Conservation (phyloP, 2,113 vertebrate genomes). For the Mobula birostris region DNA sequence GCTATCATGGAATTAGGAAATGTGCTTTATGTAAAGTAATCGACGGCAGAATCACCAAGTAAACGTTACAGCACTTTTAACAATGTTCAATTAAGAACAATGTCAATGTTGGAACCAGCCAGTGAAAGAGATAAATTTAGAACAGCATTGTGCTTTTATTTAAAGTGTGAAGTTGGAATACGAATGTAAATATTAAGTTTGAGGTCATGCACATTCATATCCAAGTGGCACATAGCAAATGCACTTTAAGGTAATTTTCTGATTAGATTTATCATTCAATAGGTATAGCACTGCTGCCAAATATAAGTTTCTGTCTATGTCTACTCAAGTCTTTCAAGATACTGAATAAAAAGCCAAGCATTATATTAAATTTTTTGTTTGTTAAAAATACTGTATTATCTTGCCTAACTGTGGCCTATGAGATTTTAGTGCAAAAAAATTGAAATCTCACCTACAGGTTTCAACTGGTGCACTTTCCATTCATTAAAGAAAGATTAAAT, state of each 20-base stretch:
- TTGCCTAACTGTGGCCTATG: neutral
- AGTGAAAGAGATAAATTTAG: neutral
- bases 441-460: constrained; percentile 6
- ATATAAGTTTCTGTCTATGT: constrained; percentile 12
- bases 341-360: constrained; percentile 4
- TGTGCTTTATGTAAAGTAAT: neutral
- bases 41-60: neutral
- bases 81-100: neutral
- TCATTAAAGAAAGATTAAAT: neutral
- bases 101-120: neutral
- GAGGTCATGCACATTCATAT: neutral
- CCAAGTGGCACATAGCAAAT: constrained; percentile 33
- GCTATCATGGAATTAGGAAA: constrained; percentile 12
- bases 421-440: constrained; percentile 14
- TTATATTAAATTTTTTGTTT: neutral
- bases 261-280: constrained; percentile 17
- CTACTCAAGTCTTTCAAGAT: neutral
- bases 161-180: constrained; percentile 8
- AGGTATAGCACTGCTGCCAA: constrained; percentile 23
- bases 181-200: constrained; percentile 22
- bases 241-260: constrained; percentile 35
- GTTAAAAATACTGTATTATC: neutral
- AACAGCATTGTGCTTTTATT: constrained; percentile 4
- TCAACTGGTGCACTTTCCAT: constrained; percentile 27
- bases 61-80: neutral